Base-by-base conservation (phyloP, 2,888 invertebrate species). In the Villa cingulata region DNA sequence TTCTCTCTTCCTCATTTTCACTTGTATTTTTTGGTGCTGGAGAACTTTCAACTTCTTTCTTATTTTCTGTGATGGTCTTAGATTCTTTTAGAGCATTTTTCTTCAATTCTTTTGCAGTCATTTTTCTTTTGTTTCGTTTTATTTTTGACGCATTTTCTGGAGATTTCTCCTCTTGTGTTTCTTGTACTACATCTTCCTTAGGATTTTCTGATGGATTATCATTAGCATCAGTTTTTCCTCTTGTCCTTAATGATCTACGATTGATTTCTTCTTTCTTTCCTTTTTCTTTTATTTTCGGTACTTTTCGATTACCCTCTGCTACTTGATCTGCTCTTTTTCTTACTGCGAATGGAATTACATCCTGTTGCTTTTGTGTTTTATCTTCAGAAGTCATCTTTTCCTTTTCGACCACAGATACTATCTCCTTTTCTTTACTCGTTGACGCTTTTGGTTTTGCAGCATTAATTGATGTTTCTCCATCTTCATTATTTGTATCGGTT, bases 261-360 rank as follows among this genome's bases (percentile, higher is more conserved):
- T 68, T 71, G 10, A 57, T 59, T 44, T 68, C 52, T 59, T 64
- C 57, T 55, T 66, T 65, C 12, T 62, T 61, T 46, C 63, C 60
- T 53, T 68, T 69, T 6, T 67, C 64, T 5, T 48, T 32, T 34
- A 51, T 52, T 76, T 76, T 56, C 76, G 76, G 57, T 77, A 76
- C 58, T 77, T 62, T 60, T 20, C 66, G 58, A 53, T 65, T 68
- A 3, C 66, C 64, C 32, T 64, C 66, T 2, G 66, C 55, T 38
- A 61, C 54, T 41, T 65, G 59, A 49, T 75, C 76, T 4, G 76
- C 75, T 37, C 74, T 62, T 59, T 76, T 76, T 29, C 76, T 63
- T 2, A 75, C 76, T n/a, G 76, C 75, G 57, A 74, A 75, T 19
- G 74, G 70, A 45, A 73, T 70, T 7, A 54, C 46, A 18, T 45